Base-by-base conservation (phyloP, 2,888 invertebrate species). In the Leptinotarsa tumamoca region DNA sequence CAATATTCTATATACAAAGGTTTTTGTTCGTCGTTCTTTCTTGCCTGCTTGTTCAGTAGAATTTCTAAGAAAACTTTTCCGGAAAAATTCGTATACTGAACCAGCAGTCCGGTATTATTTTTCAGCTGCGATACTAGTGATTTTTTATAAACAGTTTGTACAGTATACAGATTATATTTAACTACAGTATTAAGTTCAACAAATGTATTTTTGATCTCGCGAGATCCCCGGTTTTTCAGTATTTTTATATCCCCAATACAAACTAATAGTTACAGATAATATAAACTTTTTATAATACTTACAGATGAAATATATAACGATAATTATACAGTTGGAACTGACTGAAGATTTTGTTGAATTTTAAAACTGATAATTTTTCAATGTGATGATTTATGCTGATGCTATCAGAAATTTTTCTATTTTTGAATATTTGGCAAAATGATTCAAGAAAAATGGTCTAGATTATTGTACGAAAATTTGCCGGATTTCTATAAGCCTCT, bases 81-180 rank as follows among this genome's bases (percentile, higher is more conserved):
- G 15, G n/a, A 63, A 10, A 63, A 70, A 61, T 58, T 70, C 54
- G 56, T 4, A 14, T 56, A 69, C 54, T 33, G 27, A 54, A 56
- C 56, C 33, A 56, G 56, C 69, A 69, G 72, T 58, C 75, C 71
- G 71, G 67, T 77, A 79, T 80, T 78, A 79, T 72, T 73, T 78
- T 79, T 78, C 79, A 82, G 82, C 87, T 88, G 87, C 87, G 87
- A 88, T 88, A 88, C 85, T 87, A 87, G 86, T 86, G 83, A 87
- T 86, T 87, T 87, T 85, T 86, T 85, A 85, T 83, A 80, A 79
- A 82, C 85, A 85, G 87, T 87, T 88, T 88, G 87, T 87, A 88
- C 87, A 88, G 87, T 87, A 83, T 83, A 87, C 85, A 87, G 86
- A 87, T 85, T 86, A 87, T 87, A 86, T 82, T 80, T 80, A 80